Base-by-base conservation (phyloP, 2,797 vertebrate genomes). In the Pseudomugil tenellus region DNA sequence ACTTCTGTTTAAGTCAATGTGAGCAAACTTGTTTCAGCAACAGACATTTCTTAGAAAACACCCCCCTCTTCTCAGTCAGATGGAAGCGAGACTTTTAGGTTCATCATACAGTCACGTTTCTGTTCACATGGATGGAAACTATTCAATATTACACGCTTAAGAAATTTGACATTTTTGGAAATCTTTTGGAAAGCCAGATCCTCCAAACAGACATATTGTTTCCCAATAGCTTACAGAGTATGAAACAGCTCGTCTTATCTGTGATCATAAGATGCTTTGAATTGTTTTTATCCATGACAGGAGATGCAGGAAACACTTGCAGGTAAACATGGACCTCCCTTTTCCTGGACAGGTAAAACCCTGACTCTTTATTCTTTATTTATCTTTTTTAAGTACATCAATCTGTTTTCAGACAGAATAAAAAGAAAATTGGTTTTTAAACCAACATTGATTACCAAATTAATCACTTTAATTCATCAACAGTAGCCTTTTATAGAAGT, bases 11-110 rank as follows among this genome's bases (percentile, higher is more conserved):
- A 5, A 29, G n/a, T 9, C 28, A 64, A 14, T 43, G 23, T 11
- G 48, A 43, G 52, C 5, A 70, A 72, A 59, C 56, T 8, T 53
- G 62, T 56, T 56, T 51, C 55, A 21, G 48, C 62, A 28, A 37
- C 23, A 55, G 46, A 37, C 17, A 13, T 49, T 62, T 53, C 26
- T 41, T 28, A 1, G 29, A 55, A 28, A 61, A 37, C 63, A 13
- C 25, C n/a, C 19, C 4, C n/a, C 39, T 26, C 28, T 29, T 39
- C 37, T n/a, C 32, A 28, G 32, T 28, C 26, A 37, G 53, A 63
- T 35, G 5, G 14, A 63, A 57, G 14, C 4, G 25, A 14, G 3
- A 21, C 29, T 34, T 46, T 62, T 32, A n/a, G 31, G 29, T 41
- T 14, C 9, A 26, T 7, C 13, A 17, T 14, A 28, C 49, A 52